Evolutionary conservation across 2,113 vertebrate species (phyloP), one percentile per base, ranked within the genome.

Genomic region (Scomber colias): DNA sequence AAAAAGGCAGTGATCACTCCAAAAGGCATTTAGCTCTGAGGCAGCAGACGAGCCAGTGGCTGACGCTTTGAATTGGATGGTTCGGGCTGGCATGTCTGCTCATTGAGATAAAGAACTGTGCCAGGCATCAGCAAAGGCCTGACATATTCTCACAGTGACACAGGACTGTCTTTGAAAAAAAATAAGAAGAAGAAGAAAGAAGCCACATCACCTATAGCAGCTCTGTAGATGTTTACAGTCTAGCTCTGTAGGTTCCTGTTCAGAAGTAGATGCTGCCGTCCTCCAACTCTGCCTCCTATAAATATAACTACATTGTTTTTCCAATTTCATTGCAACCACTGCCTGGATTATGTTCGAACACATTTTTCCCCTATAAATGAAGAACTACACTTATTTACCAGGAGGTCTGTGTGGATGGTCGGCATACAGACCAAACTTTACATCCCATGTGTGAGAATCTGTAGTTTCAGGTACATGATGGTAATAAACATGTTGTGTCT

Each of bases 101-200:
- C 14, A 9, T 10, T 46, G 57, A 77, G 78, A 77, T 81, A 63
- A 81, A 60, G 63, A 54, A 45, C n/a, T 10, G 46, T 64, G 78
- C 73, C 83, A 71, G 48, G 53, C n/a, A 11, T 51, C 61, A 61
- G 67, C 54, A 67, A 12, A 49, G 57, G 71, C 48, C 24, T 24
- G 57, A 80, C 48, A 72, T 67, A 60, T 53, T n/a, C 68, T 62
- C 65, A 65, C 53, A 77, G 61, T 31, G 30, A 50, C 62, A 64
- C 50, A 13, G 35, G 31, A 46, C 49, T 2, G 19, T 13, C 16
- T 30, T 66, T 46, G 30, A 54, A 19, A 54, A 48, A 13, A 27
- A 27, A 27, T 1, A 27, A 27, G 24, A 27, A 27, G 24, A 27
- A 27, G 24, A 27, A 27, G 24, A 27, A 27, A 27, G 24, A 27